Evolutionary conservation across 2,888 invertebrate species (phyloP), one percentile per base, ranked within the genome.

Genomic region (Patella ulyssiponensis): DNA sequence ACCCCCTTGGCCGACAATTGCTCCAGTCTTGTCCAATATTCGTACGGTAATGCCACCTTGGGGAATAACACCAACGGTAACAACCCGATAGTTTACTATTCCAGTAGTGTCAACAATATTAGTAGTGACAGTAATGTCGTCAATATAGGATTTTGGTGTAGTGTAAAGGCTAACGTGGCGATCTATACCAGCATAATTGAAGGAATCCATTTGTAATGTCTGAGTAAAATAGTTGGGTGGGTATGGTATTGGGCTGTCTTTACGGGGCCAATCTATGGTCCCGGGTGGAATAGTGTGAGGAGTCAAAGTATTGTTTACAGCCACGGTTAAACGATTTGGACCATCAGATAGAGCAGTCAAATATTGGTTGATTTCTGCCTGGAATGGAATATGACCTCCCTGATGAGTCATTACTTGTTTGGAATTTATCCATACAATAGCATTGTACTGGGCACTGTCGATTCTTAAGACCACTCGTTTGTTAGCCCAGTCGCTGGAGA

Each of bases 161-260:
- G 97, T 95, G 91, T 97, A 96, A 17, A 99, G 92, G 86, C 95
- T 94, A 51, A 99, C 98, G 11, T 97, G 94, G 74, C 99, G 94
- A 91, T 99, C 97, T 81, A 99, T 98, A 11, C 99, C 99, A 23
- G 99, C 99, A 91, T 98, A 99, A 92, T 99, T 98, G 93, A 97
- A 98, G 92, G 99, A 99, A 91, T 99, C 99, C 91, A 99, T 98
- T 33, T 95, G 95, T 87, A 97, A 96, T 5, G 94, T 93, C 91
- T 98, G 97, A 20, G 95, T 92, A 82, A 95, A 93, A 83, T 85
- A 94, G 89, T 87, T 95, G 92, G 86, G 92, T 89, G 92, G 95
- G 94, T 91, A 95, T 93, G 81, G 85, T 53, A 85, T 81, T 33
- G 86, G 82, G 76, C 88, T 83, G 9, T 81, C 89, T 81, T 90